Percentiles rank a stretch among this genome's conserved stretches.
Evolutionary conservation across 2,113 vertebrate genomes (phyloP).

Genomic region (Barbus barbus): DNA sequence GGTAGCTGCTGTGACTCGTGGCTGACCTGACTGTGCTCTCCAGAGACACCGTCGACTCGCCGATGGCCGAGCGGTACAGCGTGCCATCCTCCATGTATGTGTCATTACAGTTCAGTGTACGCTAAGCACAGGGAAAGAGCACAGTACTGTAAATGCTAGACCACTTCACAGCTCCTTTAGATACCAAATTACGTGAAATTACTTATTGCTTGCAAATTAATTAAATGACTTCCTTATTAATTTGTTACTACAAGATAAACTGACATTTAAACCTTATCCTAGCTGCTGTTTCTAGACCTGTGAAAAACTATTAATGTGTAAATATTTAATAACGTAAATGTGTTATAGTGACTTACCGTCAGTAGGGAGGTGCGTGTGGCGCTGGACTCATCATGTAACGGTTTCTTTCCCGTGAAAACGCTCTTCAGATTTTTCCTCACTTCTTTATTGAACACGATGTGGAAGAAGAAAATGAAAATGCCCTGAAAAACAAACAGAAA

Average conservation of each 20-base stretch:
- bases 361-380: conserved; percentile 87
- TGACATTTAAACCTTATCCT: neutral
- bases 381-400: conserved; percentile 81
- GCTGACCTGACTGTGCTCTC: conserved; percentile 96
- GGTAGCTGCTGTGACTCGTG: conserved; percentile 88
- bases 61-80: conserved; percentile 86
- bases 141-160: neutral
- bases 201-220: neutral
- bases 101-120: conserved; percentile 95
- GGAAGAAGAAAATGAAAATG: conserved; percentile 91
- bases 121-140: conserved; percentile 67
- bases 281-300: neutral
- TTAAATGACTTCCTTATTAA: neutral
- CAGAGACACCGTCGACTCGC: conserved; percentile 93
- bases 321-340: neutral
- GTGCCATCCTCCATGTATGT: conserved; percentile 85
- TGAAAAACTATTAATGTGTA: neutral
- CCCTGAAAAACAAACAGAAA: conserved; percentile 77
- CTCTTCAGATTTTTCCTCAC: conserved; percentile 91
- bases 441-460: conserved; percentile 89
- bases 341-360: conserved; percentile 77
- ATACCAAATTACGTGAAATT: neutral
- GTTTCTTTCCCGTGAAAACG: conserved; percentile 86
- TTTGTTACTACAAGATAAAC: neutral
- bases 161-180: neutral